Percentiles rank a stretch among this genome's conserved stretches.
phyloP scores from a whole-genome alignment of 1,140 invertebrate genomes.

The Cheumatopsyche charites region DNA sequence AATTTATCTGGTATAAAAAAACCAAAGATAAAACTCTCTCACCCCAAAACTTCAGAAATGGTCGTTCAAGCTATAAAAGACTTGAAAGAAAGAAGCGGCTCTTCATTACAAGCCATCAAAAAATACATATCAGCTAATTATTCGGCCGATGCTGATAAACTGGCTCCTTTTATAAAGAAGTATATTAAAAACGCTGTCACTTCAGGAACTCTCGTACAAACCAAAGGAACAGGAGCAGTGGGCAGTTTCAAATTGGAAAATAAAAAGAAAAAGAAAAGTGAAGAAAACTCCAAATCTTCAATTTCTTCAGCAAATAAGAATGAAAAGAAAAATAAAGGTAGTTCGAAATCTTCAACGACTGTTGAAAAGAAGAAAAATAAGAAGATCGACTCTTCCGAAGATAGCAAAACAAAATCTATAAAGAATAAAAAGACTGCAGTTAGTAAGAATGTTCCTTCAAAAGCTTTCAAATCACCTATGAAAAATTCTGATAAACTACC shows the following conservation, averaged over 20 bases:
- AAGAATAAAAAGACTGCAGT: no score
- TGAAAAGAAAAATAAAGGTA: no score
- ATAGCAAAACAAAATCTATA: no score
- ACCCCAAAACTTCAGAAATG: conserved; percentile 63
- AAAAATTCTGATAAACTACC: no score
- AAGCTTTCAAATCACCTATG: no score
- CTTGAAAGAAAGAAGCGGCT: conserved; percentile 67
- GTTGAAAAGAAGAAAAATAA: no score
- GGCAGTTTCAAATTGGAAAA: conserved; percentile 65
- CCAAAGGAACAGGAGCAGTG: conserved; percentile 67
- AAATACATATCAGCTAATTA: conserved; percentile 68
- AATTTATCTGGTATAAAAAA: conserved; percentile 57
- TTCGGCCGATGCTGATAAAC: conserved; percentile 65
- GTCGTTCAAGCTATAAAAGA: conserved; percentile 65
- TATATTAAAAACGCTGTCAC: conserved; percentile 65
- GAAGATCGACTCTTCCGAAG: no score
- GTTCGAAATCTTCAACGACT: no score
- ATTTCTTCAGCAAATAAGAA: no score
- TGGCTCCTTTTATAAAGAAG: conserved; percentile 66
- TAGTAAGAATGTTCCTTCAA: no score
- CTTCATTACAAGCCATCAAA: conserved; percentile 68
- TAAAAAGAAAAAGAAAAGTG: no score
- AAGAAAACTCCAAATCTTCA: no score
- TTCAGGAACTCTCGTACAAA: conserved; percentile 63
- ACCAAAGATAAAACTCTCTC: conserved; percentile 55